Percentiles rank a stretch among this genome's conserved stretches.
Conservation (phyloP, 2,888 invertebrate species). For the Chydorus sphaericus region DNA sequence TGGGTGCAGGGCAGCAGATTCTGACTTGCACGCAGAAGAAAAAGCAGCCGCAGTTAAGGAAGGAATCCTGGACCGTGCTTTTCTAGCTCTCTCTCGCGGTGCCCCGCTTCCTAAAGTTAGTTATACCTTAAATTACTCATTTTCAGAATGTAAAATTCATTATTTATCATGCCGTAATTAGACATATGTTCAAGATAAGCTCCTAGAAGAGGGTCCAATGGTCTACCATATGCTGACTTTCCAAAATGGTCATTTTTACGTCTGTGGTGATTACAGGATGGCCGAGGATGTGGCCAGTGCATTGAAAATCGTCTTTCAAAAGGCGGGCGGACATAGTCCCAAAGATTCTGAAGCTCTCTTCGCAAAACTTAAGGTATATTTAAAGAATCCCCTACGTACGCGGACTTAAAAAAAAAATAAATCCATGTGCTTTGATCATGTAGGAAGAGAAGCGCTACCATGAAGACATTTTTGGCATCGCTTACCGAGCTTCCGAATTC, state of each 20-base stretch:
- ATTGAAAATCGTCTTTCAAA: constrained; percentile 62
- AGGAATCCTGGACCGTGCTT: constrained; percentile 57
- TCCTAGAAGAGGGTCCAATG: constrained; percentile 58
- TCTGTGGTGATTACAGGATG: constrained; percentile 95
- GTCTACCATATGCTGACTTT: constrained; percentile 62
- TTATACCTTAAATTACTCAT: too few species aligned
- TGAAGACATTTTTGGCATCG: constrained; percentile 92
- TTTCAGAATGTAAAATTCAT: background rate
- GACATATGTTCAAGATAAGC: constrained; percentile 87
- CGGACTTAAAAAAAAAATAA: background rate
- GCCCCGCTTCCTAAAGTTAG: constrained; percentile 58
- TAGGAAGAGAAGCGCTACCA: constrained; percentile 90
- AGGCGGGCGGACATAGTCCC: constrained; percentile 56
- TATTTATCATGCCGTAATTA: too few species aligned
- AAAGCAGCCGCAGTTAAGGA: constrained; percentile 54
- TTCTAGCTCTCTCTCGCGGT: constrained; percentile 70
- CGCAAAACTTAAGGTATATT: constrained; percentile 69
- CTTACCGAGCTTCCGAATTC: constrained; percentile 27
- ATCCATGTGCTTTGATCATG: constrained; percentile 19
- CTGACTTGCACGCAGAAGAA: constrained; percentile 70
- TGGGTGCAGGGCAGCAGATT: constrained; percentile 63
- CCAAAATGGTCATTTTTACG: constrained; percentile 78
- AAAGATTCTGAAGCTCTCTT: constrained; percentile 73
- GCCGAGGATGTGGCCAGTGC: constrained; percentile 90
- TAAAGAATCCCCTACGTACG: too few species aligned